Conservation (phyloP, 2,113 vertebrate species). For the Prunella himalayana region DNA sequence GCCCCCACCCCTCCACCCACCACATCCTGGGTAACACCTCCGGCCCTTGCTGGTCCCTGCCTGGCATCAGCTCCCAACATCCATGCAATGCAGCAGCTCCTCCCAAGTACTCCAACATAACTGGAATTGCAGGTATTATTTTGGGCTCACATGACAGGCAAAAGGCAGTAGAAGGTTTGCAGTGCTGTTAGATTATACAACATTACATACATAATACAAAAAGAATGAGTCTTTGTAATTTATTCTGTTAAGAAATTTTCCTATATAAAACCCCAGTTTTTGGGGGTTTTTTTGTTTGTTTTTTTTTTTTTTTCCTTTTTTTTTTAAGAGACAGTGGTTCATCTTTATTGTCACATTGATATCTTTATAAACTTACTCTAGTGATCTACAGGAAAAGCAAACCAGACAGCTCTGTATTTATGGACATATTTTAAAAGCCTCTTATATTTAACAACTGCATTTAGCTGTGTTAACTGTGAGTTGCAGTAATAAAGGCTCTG, state of each 20-base stretch:
- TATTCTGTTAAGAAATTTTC: constrained; percentile 18
- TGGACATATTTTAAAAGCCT: constrained; percentile 54
- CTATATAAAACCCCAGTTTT: constrained; percentile 2
- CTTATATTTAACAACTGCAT: constrained; percentile 72
- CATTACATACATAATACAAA: neutral
- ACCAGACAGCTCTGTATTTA: constrained; percentile 62
- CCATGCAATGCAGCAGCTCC: rapidly evolving
- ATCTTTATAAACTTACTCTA: constrained; percentile 62
- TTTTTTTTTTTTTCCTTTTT: neutral
- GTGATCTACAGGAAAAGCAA: constrained; percentile 61
- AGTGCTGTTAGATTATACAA: neutral
- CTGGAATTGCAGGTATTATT: neutral
- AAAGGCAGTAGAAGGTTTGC: neutral
- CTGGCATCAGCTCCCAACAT: rapidly evolving
- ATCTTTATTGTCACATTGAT: constrained; percentile 54
- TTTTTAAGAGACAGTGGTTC: constrained; percentile 20
- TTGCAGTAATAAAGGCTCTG: constrained; percentile 69
- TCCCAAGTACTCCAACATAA: neutral
- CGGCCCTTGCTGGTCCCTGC: no score
- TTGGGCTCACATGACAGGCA: neutral
- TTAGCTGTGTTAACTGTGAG: constrained; percentile 69
- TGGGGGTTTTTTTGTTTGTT: neutral
- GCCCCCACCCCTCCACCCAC: neutral
- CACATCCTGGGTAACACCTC: rapidly evolving
- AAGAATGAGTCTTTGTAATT: neutral